Conservation (phyloP, 1,140 invertebrate species). For the Drosophila mayri region DNA sequence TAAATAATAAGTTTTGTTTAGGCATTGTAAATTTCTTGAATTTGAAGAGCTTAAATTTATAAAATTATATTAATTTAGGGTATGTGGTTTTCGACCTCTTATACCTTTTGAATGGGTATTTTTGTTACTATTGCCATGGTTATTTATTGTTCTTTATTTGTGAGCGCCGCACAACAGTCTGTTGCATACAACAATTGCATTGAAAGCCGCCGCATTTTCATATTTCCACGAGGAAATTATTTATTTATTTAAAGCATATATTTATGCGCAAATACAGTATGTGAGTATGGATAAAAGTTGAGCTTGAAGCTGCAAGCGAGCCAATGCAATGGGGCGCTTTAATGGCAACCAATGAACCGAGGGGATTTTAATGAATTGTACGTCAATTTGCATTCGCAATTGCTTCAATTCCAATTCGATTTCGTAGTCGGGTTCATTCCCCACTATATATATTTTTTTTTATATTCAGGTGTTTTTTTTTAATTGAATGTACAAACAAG, state of each 20-base stretch:
- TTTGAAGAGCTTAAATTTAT: too few relatives aligned
- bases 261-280: constrained; percentile 20
- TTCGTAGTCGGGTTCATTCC: constrained; percentile 34
- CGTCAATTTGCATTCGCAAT: constrained; percentile 71
- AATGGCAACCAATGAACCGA: constrained; percentile 66
- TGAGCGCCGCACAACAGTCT: constrained; percentile 4
- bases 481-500: constrained; percentile 68
- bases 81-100: background rate
- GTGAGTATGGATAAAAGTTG: constrained; percentile 28
- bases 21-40: background rate
- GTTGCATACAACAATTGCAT: constrained; percentile 15
- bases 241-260: constrained; percentile 46
- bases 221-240: constrained; percentile 37
- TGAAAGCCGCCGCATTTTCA: constrained; percentile 20
- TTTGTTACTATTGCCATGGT: constrained; percentile 14
- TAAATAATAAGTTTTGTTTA: rapidly evolving
- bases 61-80: background rate
- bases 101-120: background rate
- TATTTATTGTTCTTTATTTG: constrained; percentile 20
- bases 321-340: constrained; percentile 50
- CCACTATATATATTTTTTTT: constrained; percentile 1
- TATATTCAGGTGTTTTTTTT: constrained; percentile 34
- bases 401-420: constrained; percentile 63
- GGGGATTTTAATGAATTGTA: constrained; percentile 74
- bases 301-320: constrained; percentile 35